phyloP scores from a whole-genome alignment of 2,888 invertebrate species.

The Ectemnius continuus region DNA sequence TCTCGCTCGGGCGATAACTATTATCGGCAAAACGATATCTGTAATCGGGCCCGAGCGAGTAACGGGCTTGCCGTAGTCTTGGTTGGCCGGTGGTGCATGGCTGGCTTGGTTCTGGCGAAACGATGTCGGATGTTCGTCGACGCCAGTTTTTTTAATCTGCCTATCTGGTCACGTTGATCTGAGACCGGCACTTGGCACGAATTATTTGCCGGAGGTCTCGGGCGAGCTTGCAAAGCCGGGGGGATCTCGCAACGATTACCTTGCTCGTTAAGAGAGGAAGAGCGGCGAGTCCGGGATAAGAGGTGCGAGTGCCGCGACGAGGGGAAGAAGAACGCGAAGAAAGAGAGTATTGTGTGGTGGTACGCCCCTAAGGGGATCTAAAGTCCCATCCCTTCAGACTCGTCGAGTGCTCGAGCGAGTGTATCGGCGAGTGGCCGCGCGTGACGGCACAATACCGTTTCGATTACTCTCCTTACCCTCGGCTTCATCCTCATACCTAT shows the following conservation, averaged over 20 bases:
- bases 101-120: too few species aligned
- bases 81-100: too few species aligned
- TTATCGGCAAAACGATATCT: too few species aligned
- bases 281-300: background rate
- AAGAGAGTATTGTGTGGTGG: slow-evolving; percentile 40
- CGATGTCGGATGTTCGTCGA: too few species aligned
- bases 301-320: slow-evolving; percentile 2
- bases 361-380: slow-evolving; percentile 25
- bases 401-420: slow-evolving; percentile 53
- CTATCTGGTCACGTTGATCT: slow-evolving; percentile 9
- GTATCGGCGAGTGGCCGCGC: slow-evolving; percentile 72
- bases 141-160: slow-evolving; percentile 2
- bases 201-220: slow-evolving; percentile 2
- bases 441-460: slow-evolving; percentile 75
- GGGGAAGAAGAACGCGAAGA: slow-evolving; percentile 19
- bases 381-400: slow-evolving; percentile 5
- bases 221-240: background rate
- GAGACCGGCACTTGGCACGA: slow-evolving; percentile 9
- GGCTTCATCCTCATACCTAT: slow-evolving; percentile 1
- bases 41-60: too few species aligned
- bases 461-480: slow-evolving; percentile 65
- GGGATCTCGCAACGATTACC: slow-evolving; percentile 1
- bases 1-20: too few species aligned
- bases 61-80: too few species aligned
- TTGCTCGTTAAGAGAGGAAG: background rate